A percentile compares a stretch with the other conserved stretches of the same genome.
phyloP scores from a whole-genome alignment of 2,888 invertebrate genomes.

The Cheilosia grossa region DNA sequence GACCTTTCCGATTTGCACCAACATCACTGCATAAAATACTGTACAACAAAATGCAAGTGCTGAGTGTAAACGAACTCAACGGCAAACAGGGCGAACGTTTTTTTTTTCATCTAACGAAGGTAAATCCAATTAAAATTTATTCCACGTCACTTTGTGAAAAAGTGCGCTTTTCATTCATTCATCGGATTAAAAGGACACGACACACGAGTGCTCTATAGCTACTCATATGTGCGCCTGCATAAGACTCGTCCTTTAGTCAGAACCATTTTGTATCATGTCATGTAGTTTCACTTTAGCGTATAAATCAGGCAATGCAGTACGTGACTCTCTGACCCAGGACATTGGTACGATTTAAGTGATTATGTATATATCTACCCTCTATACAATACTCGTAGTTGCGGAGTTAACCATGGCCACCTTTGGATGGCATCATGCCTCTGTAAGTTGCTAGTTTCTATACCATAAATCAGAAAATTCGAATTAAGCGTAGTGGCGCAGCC shows the following conservation, averaged over 20 bases:
- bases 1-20: background rate
- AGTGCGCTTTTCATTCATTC: constrained; percentile 58
- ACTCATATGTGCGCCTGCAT: constrained; percentile 25
- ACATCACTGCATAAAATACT: background rate
- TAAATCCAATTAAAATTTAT: constrained; percentile 72
- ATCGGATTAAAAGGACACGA: constrained; percentile 63
- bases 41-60: background rate
- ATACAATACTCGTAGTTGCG: constrained; percentile 9
- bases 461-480: too few relatives aligned
- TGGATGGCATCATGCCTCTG: constrained; percentile 9
- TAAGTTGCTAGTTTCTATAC: background rate
- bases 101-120: constrained; percentile 38
- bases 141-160: constrained; percentile 55
- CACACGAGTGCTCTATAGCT: constrained; percentile 30
- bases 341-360: constrained; percentile 21
- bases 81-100: constrained; percentile 36
- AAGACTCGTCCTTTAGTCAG: constrained; percentile 67
- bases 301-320: constrained; percentile 60
- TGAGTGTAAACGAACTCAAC: constrained; percentile 5
- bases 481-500: background rate
- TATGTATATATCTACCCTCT: background rate
- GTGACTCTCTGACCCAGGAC: constrained; percentile 3
- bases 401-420: constrained; percentile 48
- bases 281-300: constrained; percentile 53
- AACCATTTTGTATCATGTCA: constrained; percentile 59